Evolutionary conservation across 2,888 invertebrate genomes (phyloP).

Genomic region (Macrosiphum euphorbiae): DNA sequence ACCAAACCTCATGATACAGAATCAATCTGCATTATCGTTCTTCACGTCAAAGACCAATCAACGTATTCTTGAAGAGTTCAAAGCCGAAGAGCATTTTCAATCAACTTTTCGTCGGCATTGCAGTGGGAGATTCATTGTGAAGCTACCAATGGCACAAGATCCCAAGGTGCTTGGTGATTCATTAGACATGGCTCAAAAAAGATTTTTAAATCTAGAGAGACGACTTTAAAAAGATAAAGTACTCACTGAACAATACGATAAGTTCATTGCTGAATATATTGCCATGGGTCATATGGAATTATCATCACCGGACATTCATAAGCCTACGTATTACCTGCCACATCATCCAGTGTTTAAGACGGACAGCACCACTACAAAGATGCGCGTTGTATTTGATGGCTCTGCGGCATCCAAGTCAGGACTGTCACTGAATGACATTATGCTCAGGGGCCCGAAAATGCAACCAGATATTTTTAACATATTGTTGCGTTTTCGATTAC

Average conservation of each 20-base stretch:
- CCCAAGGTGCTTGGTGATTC: not conserved
- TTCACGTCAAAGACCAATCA: not conserved
- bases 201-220: not conserved
- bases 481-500: conserved; percentile 68
- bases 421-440: conserved; percentile 54
- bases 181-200: not conserved
- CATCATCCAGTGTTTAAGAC: no score
- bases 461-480: conserved; percentile 58
- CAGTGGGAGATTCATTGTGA: conserved; percentile 67
- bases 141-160: conserved; percentile 66
- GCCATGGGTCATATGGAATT: no score
- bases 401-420: conserved; percentile 1
- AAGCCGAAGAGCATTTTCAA: conserved; percentile 10
- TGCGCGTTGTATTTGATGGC: not conserved
- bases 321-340: no score
- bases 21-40: not conserved
- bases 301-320: no score
- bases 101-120: not conserved
- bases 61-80: not conserved
- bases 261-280: conserved; percentile 66
- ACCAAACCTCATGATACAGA: no score
- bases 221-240: not conserved
- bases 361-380: no score
- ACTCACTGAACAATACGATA: conserved; percentile 46
- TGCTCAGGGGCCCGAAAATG: no score